Percentiles rank a stretch among this genome's conserved stretches.
These are phyloP conservation scores for Aradophagus sp. DNA, from an alignment of 1,140 invertebrate genomes.

Conservation along the genomic window DNA sequence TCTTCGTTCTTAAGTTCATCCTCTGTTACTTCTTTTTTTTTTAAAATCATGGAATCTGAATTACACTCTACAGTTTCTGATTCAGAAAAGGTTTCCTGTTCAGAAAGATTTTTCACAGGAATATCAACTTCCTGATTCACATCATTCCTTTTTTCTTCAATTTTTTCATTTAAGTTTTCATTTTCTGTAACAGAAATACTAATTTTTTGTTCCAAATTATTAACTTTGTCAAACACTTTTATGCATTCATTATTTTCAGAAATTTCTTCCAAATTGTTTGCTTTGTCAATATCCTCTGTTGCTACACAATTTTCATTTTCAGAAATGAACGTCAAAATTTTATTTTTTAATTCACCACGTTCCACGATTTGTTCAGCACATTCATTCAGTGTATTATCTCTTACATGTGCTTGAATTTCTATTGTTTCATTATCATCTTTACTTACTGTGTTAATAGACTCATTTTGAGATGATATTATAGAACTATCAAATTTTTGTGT, in stretches of 20 bases:
- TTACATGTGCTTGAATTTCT: neutral
- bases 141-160: neutral
- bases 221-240: neutral
- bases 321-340: neutral
- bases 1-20: too few relatives aligned
- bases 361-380: neutral
- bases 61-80: too few relatives aligned
- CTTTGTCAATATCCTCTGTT: neutral
- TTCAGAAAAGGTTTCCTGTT: neutral
- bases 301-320: neutral
- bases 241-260: neutral
- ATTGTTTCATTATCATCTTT: neutral
- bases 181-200: conserved; percentile 4
- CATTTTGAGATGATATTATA: conserved; percentile 2
- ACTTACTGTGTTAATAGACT: neutral
- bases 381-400: too few relatives aligned
- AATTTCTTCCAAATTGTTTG: neutral
- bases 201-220: neutral
- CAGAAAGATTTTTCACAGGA: too few relatives aligned
- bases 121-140: too few relatives aligned
- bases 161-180: neutral
- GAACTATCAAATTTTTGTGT: conserved; percentile 9
- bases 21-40: too few relatives aligned
- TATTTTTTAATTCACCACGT: neutral
- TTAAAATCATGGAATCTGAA: too few relatives aligned